Evolutionary conservation across 2,888 invertebrate species (phyloP), one percentile per base, ranked within the genome.

Genomic region (Cyclophora albipunctata): DNA sequence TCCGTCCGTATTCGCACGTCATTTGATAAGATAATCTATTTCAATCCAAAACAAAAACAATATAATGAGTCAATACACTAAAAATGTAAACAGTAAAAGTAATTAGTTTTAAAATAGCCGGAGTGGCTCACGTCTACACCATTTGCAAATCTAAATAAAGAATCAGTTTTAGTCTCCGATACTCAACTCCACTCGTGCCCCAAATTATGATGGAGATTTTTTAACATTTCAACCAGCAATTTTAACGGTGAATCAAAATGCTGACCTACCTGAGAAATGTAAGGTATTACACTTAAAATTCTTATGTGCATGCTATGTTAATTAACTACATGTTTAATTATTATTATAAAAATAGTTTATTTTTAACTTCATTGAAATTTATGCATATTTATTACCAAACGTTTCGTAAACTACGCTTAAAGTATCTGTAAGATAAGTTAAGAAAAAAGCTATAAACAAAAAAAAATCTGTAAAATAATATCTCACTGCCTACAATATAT

Each of bases 251-350:
- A 47, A 42, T 47, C 46, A 48, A 45, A 53, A 78, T 78, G 79
- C 67, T 79, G 71, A 75, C 73, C 62, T 76, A 78, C 70, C 64
- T 79, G 50, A 78, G 71, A 75, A 75, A 77, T 62, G 79, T 78
- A 74, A 77, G 78, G 45, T 37, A 47, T 51, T 43, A 46, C 44
- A 40, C 20, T 50, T 46, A 53, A 53, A 47, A 53, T 47, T 37
- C 43, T 45, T 48, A 45, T 54, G 48, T 54, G 46, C 54, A 48
- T 54, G 53, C 52, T 46, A 47, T 52, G 53, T 54, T 7, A 50
- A 46, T 54, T 52, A 20, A 20, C 20, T 20, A 20, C 4, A 37
- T 37, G 37, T 37, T 5, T 37, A 37, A 37, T 37, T 37, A 37
- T 37, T 37, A 5, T 37, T 37, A 20, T 20, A 20, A 20, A 20